A percentile compares a stretch with the other conserved stretches of the same genome.
Conservation (phyloP, 2,113 vertebrate species). For the Aphyosemion australe region DNA sequence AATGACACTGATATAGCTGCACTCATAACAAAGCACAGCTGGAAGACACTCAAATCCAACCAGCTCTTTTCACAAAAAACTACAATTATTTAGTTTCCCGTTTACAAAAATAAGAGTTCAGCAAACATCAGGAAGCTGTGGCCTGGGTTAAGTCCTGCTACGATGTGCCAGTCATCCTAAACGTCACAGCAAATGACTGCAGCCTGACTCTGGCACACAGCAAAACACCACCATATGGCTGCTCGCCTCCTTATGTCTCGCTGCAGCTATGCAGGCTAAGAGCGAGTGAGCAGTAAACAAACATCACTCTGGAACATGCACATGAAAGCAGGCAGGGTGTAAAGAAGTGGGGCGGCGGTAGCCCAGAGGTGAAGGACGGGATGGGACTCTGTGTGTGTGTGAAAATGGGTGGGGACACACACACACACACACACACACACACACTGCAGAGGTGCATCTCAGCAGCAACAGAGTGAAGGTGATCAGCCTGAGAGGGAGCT, state of each 20-base stretch:
- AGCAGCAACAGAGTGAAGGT: not conserved
- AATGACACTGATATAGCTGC: not conserved
- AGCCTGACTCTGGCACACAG: slow-evolving; percentile 30
- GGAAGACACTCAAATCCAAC: not conserved
- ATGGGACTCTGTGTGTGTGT: not conserved
- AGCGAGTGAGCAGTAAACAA: slow-evolving; percentile 52
- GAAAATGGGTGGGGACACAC: not conserved
- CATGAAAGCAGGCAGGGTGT: slow-evolving; percentile 36
- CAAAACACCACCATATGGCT: slow-evolving; percentile 64
- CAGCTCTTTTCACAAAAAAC: not conserved
- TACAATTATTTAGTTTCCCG: slow-evolving; percentile 1
- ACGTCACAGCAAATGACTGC: slow-evolving; percentile 3
- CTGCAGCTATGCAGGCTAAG: slow-evolving; percentile 14
- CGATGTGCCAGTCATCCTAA: slow-evolving; percentile 44
- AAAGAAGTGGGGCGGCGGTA: slow-evolving; percentile 36
- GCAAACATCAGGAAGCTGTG: slow-evolving; percentile 48
- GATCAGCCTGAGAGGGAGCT: slow-evolving; percentile 5
- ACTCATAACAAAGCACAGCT: not conserved
- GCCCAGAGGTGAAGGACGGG: slow-evolving; percentile 37
- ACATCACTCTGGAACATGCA: slow-evolving; percentile 15
- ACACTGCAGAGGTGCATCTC: slow-evolving; percentile 16
- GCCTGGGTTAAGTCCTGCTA: slow-evolving; percentile 46
- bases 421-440: not conserved
- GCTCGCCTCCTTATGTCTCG: slow-evolving; percentile 53
- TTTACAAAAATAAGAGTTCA: not conserved